Base-by-base conservation (phyloP, 2,113 vertebrate genomes). In the Petromus typicus region DNA sequence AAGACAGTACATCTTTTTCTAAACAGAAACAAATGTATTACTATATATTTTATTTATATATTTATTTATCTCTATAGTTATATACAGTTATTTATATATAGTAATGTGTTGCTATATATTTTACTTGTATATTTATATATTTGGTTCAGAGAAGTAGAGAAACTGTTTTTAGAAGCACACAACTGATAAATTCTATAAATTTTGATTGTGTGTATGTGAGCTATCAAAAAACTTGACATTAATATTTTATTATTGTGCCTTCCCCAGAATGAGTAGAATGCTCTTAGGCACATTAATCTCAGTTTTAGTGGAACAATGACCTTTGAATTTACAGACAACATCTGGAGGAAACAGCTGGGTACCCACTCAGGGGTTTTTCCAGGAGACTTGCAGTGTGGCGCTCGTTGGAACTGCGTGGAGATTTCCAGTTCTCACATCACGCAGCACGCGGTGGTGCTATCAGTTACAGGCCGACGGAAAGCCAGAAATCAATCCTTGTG, bases 281-380 rank as follows among this genome's bases (percentile, higher is more conserved):
- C 87, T 93, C 95, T 86, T 96, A 96, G 48, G 84, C 94, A 83
- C 96, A 96, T 96, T 93, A 97, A 97, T 5, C 2, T 86, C 94
- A 85, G 63, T 95, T 95, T 98, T 94, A 95, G 80, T 97, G 96
- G 92, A 97, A 94, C 51, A 88, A 82, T 98, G 98, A 98, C 98
- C 98, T 98, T 98, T 98, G 97, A 97, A 86, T 96, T 95, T 94
- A 94, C 76, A 90, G 91, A 93, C 79, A 97, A 95, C 97, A 98
- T 97, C 98, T 98, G 97, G 95, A 97, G 81, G 83, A 97, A 98
- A 97, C 96, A 98, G 96, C 96, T 98, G 96, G 96, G 95, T 96
- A 97, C 95, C 2, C 2, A 67, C 88, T 94, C 85, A 94, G 67
- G 23, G 97, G 97, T 97, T 96, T 96, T 97, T 96, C 92, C 94